These are phyloP conservation scores for Bembecia ichneumoniformis DNA, from an alignment of 2,888 invertebrate species.

Conservation along the genomic window DNA sequence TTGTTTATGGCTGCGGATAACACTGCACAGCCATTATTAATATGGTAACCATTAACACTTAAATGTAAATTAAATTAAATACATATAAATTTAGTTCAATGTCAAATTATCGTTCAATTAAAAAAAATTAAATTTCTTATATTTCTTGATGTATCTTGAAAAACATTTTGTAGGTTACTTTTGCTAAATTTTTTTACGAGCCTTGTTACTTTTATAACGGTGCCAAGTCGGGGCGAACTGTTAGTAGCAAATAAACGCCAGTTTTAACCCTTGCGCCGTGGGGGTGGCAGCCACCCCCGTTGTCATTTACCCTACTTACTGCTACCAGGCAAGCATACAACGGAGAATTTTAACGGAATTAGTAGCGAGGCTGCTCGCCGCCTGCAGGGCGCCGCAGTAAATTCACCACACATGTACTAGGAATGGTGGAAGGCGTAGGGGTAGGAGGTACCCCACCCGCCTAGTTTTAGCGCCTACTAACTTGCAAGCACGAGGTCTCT, in stretches of 20 bases:
- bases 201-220: conserved; percentile 11
- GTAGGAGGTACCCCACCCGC: conserved; percentile 35
- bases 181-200: neutral
- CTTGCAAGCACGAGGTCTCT: conserved; percentile 43
- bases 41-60: no score
- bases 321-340: conserved; percentile 61
- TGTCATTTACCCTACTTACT: conserved; percentile 56
- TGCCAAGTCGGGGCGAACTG: conserved; percentile 33
- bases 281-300: conserved; percentile 36
- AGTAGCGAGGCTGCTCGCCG: conserved; percentile 50
- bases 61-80: no score
- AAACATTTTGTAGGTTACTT: no score
- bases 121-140: no score
- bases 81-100: no score
- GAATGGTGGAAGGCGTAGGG: conserved; percentile 21
- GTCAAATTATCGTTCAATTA: no score
- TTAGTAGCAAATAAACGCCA: conserved; percentile 20
- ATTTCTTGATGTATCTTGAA: no score
- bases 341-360: conserved; percentile 71
- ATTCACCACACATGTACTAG: conserved; percentile 50
- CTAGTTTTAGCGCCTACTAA: conserved; percentile 56
- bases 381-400: conserved; percentile 68
- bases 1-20: no score
- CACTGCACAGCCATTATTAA: no score
- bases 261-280: conserved; percentile 21